phyloP scores from a whole-genome alignment of 2,888 invertebrate genomes.

The Halictus quadricinctus region DNA sequence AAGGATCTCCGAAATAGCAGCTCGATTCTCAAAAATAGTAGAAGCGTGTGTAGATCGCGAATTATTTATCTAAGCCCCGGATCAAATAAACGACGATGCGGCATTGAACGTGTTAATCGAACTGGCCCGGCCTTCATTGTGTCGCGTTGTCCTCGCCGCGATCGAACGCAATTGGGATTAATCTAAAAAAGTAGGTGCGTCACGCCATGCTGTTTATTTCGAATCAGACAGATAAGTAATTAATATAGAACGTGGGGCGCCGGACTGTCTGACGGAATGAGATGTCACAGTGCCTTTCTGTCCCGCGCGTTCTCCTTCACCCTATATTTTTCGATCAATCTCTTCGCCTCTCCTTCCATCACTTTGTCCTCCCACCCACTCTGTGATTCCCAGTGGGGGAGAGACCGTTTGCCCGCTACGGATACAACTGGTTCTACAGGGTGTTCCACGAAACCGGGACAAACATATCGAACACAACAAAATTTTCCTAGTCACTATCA shows the following conservation, averaged over 20 bases:
- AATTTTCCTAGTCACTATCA: too few relatives aligned
- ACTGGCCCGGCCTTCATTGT: not conserved
- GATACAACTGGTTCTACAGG: conserved; percentile 53
- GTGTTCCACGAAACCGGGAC: conserved; percentile 9
- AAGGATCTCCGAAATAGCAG: too few relatives aligned
- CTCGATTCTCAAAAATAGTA: too few relatives aligned
- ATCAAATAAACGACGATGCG: not conserved
- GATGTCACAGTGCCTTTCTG: conserved; percentile 39
- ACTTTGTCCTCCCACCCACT: not conserved
- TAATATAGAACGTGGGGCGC: conserved; percentile 61
- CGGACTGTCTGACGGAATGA: conserved; percentile 56
- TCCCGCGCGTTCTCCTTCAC: conserved; percentile 29
- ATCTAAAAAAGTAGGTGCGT: conserved; percentile 37
- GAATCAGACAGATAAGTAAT: conserved; percentile 52
- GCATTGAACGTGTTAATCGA: conserved; percentile 3
- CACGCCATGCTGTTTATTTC: conserved; percentile 29
- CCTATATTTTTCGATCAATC: conserved; percentile 42
- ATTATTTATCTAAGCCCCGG: not conserved
- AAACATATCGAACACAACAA: too few relatives aligned
- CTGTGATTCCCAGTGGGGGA: conserved; percentile 47
- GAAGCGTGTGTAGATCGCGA: not conserved
- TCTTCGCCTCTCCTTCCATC: conserved; percentile 14
- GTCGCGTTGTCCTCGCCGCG: not conserved
- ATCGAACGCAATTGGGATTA: conserved; percentile 21
- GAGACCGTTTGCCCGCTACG: conserved; percentile 17